These are phyloP conservation scores for Caenorhabditis latens DNA, from an alignment of 1,140 invertebrate species.

Conservation along the genomic window DNA sequence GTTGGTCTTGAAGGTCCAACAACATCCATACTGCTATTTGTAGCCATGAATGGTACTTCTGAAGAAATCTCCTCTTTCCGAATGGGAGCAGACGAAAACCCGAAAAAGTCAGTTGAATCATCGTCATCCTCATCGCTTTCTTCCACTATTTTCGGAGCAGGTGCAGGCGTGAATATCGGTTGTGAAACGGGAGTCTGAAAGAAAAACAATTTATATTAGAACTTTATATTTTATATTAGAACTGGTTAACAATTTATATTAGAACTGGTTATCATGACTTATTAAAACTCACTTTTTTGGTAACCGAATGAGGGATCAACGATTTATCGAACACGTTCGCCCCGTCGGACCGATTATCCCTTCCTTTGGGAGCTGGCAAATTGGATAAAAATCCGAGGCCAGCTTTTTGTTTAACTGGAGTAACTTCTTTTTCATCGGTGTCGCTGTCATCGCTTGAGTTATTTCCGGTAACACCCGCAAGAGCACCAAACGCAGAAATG, in stretches of 20 bases:
- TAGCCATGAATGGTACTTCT: slow-evolving; percentile 26
- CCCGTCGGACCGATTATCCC: slow-evolving; percentile 27
- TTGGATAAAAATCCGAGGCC: background rate
- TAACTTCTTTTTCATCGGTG: background rate
- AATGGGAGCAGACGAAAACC: background rate
- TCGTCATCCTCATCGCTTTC: slow-evolving; percentile 37
- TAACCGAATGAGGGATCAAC: slow-evolving; percentile 9
- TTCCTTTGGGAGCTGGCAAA: slow-evolving; percentile 46
- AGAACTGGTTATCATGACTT: background rate
- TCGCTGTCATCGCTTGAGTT: slow-evolving; percentile 16
- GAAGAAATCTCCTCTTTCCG: background rate
- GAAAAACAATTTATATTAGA: too few relatives aligned
- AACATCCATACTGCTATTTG: slow-evolving; percentile 38
- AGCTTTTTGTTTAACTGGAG: background rate
- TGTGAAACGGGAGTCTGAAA: background rate
- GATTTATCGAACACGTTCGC: background rate
- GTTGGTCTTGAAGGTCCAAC: slow-evolving; percentile 18
- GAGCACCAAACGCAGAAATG: slow-evolving; percentile 4
- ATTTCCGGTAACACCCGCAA: background rate
- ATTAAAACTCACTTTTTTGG: background rate
- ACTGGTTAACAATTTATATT: background rate
- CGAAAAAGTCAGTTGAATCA: slow-evolving; percentile 19
- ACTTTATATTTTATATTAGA: too few relatives aligned
- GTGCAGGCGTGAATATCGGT: background rate
- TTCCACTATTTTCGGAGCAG: background rate